phyloP scores from a whole-genome alignment of 2,797 vertebrate genomes.

The Cuniculus paca region DNA sequence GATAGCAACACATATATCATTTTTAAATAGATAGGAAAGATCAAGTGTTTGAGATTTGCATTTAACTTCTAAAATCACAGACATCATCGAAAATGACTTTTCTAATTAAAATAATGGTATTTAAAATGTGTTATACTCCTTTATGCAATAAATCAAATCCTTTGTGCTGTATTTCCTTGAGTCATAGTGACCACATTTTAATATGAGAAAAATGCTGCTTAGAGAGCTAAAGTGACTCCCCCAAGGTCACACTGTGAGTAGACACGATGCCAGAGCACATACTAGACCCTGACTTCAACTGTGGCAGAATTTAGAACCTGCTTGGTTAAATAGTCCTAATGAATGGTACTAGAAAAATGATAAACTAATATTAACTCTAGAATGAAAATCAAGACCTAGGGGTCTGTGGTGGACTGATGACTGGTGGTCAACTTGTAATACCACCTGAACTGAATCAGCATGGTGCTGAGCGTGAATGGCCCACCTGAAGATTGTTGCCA shows the following conservation, averaged over 20 bases:
- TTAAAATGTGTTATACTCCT: neutral
- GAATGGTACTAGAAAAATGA: neutral
- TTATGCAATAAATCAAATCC: neutral
- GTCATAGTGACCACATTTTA: neutral
- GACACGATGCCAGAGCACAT: neutral
- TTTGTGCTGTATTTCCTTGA: neutral
- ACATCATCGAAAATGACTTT: neutral
- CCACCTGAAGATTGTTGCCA: no score
- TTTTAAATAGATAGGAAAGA: neutral
- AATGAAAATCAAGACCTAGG: neutral
- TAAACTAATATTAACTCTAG: neutral
- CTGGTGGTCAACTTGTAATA: no score
- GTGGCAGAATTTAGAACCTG: neutral
- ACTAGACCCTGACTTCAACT: neutral
- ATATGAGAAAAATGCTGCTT: neutral
- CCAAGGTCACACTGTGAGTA: neutral
- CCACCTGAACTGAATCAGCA: no score
- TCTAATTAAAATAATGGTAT: neutral
- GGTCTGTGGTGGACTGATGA: no score
- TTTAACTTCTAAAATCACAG: neutral
- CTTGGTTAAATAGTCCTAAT: neutral
- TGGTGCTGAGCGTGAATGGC: no score
- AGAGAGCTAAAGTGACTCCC: neutral
- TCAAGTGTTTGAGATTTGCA: conserved; percentile 19
- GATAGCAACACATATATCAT: neutral